Evolutionary conservation across 2,888 invertebrate species (phyloP).

Genomic region (Furcula furcula): DNA sequence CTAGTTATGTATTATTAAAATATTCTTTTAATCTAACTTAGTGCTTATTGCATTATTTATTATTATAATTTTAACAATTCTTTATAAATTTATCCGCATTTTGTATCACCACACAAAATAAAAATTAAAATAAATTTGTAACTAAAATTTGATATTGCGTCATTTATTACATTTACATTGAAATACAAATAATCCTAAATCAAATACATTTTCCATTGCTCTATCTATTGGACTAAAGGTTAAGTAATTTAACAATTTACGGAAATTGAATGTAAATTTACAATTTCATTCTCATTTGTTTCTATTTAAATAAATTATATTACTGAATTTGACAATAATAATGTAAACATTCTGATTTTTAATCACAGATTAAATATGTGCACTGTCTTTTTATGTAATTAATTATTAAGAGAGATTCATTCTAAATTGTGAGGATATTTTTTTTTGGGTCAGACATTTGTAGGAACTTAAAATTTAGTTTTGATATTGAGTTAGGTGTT

Average conservation of each 20-base stretch:
- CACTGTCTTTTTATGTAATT: conserved; percentile 9
- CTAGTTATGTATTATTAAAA: background rate
- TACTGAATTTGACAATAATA: conserved; percentile 34
- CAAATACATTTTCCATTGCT: background rate
- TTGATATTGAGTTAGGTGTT: no score
- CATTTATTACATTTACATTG: conserved; percentile 1
- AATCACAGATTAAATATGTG: conserved; percentile 23
- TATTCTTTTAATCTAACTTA: background rate
- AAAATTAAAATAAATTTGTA: conserved; percentile 8
- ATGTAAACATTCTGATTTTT: conserved; percentile 17
- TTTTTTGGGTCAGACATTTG: no score
- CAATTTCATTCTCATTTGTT: background rate
- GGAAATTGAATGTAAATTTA: background rate
- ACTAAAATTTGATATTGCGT: conserved; percentile 9
- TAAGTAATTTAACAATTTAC: conserved; percentile 14
- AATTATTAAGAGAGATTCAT: background rate
- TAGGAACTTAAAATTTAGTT: no score
- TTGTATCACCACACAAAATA: conserved; percentile 15
- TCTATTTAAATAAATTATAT: conserved; percentile 2
- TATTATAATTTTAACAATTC: conserved; percentile 17
- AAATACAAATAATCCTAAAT: background rate
- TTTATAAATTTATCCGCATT: conserved; percentile 11
- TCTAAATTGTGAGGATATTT: no score
- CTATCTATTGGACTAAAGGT: background rate
- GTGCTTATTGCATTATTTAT: conserved; percentile 6